Evolutionary conservation across 2,113 vertebrate species (phyloP).

Genomic region (Neofelis nebulosa): DNA sequence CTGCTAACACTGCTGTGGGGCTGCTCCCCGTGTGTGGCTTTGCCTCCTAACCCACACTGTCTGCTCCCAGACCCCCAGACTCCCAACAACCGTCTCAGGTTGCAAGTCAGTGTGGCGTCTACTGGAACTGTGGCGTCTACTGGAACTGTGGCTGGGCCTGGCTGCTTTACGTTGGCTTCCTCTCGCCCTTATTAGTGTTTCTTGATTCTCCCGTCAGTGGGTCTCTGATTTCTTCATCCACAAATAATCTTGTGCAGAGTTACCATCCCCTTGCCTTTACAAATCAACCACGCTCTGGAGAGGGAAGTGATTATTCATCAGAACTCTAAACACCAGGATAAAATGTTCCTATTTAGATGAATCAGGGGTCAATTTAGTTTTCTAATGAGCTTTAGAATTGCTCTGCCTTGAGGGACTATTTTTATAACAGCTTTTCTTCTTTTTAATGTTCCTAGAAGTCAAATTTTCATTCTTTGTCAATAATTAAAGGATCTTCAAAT

Average conservation of each 20-base stretch:
- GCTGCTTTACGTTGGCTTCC: background rate
- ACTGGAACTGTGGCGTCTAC: background rate
- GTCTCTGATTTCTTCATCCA: constrained; percentile 44
- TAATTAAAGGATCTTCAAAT: constrained; percentile 42
- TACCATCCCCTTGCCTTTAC: background rate
- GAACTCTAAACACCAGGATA: constrained; percentile 29
- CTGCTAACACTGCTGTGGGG: background rate
- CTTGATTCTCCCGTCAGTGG: background rate
- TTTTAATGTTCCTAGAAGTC: constrained; percentile 49
- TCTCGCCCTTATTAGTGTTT: background rate
- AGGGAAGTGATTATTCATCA: constrained; percentile 60
- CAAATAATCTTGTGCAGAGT: background rate
- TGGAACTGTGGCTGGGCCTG: background rate
- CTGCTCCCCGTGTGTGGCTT: background rate
- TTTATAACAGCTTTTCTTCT: constrained; percentile 41
- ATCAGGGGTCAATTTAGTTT: constrained; percentile 60
- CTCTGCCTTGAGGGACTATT: constrained; percentile 44
- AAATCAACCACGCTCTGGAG: background rate
- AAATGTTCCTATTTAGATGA: constrained; percentile 67
- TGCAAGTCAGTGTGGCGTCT: background rate
- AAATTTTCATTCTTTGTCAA: constrained; percentile 27
- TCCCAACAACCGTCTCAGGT: background rate
- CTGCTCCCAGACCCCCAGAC: no score
- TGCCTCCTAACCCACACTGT: background rate
- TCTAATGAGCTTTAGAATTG: constrained; percentile 63